Base-by-base conservation (phyloP, 1,140 invertebrate genomes). In the Drosophila ironensis region DNA sequence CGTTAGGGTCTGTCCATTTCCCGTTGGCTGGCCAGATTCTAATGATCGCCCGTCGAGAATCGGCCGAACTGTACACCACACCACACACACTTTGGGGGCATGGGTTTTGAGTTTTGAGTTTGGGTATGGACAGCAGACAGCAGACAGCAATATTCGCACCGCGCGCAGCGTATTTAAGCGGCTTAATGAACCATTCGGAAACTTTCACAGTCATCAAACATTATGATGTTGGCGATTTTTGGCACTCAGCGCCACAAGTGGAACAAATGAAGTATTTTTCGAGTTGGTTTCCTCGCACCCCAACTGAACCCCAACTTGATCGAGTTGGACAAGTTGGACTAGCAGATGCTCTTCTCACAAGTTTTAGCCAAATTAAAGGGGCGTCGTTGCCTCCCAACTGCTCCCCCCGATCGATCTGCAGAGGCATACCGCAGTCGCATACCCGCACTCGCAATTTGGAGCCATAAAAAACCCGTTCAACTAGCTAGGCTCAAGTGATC, bases 141-240 rank as follows among this genome's bases (percentile, higher is more conserved):
- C 1, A 42, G 11, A 28, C 9, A 47, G 6, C 45, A 47, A 17
- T 14, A 37, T 5, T 37, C 20, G 27, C 9, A 17, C 20, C 11
- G 9, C 3, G 47, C 44, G 63, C 22, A 61, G 59, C 54, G 61
- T 56, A 84, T 64, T 70, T 86, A 86, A 84, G 78, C 80, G 45
- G 78, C 78, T 84, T 84, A 84, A 84, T 84, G 73, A 84, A 78
- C 69, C 80, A 84, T 78, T 82, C 52, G 75, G 59, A 71, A 86
- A 84, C 80, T 84, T 84, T 84, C 78, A 84, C 78, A 84, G 73
- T 72, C 57, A 78, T 84, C 78, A 84, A 60, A 71, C 66, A 71
- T 86, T 70, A 86, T 78, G 73, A 82, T 82, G 72, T 81, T 59
- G 74, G 68, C 52, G 68, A 84, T 72, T 84, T 82, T 82, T 71